phyloP scores from a whole-genome alignment of 2,888 invertebrate genomes.

The Zaprionus lineosus region DNA sequence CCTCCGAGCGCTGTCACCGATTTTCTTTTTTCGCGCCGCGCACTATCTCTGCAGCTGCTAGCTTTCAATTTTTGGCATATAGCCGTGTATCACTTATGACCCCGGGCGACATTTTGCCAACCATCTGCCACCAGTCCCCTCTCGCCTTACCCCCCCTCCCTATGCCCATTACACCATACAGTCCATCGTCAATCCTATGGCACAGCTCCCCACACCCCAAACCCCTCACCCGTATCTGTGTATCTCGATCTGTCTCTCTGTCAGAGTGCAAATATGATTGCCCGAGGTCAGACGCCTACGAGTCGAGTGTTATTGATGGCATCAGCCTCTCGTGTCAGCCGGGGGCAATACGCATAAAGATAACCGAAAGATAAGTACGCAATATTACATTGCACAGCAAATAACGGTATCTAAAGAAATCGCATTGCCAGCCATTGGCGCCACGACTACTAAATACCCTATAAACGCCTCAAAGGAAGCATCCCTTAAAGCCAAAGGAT shows the following conservation, averaged over 20 bases:
- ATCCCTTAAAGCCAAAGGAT: too few species aligned
- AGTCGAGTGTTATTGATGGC: conserved; percentile 57
- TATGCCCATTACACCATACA: not conserved
- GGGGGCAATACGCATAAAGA: conserved; percentile 31
- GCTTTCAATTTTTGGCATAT: conserved; percentile 74
- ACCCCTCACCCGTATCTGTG: not conserved
- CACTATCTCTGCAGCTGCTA: conserved; percentile 44
- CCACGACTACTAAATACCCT: not conserved
- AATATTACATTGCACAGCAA: conserved; percentile 27
- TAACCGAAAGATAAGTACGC: conserved; percentile 35
- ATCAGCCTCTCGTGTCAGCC: conserved; percentile 34
- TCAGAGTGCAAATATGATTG: conserved; percentile 54
- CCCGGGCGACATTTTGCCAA: conserved; percentile 31
- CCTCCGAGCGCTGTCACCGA: conserved; percentile 19
- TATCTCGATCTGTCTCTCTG: conserved; percentile 17
- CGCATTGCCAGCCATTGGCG: too few species aligned
- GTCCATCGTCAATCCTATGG: too few species aligned
- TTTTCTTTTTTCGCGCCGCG: conserved; percentile 38
- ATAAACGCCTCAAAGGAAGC: not conserved
- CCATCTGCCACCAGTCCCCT: conserved; percentile 5
- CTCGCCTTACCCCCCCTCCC: not conserved
- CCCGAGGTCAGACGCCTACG: conserved; percentile 42
- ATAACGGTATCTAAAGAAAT: conserved; percentile 17
- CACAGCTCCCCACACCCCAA: too few species aligned
- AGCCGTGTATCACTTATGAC: conserved; percentile 66